These are phyloP conservation scores for Zoroaster sp. DNA, from an alignment of 53 echinoderm and acorn worm species.

Conservation along the genomic window DNA sequence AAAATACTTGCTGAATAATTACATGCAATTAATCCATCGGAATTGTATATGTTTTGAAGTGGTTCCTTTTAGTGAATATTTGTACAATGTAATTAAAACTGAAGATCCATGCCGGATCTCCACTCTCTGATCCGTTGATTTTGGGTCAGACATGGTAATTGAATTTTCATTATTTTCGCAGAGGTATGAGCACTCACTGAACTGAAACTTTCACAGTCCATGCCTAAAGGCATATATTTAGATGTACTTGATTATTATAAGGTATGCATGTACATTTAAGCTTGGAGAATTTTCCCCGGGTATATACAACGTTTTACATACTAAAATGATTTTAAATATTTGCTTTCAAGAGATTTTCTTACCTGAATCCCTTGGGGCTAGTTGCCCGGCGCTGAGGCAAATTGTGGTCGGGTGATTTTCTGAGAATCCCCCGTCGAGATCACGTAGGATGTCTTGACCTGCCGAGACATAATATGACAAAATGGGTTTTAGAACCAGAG, in stretches of 20 bases:
- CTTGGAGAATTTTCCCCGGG: too few species aligned
- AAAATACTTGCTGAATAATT: too few species aligned
- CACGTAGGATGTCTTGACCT: constrained; percentile 4
- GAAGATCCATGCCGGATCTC: background rate
- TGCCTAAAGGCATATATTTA: too few species aligned
- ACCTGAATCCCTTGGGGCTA: constrained; percentile 32
- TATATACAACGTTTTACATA: too few species aligned
- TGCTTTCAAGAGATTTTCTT: constrained; percentile 14
- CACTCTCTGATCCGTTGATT: background rate
- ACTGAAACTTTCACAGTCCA: background rate
- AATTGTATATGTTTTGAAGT: too few species aligned
- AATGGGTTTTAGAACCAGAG: background rate
- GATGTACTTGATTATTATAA: too few species aligned
- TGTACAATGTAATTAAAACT: too few species aligned
- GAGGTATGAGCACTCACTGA: background rate
- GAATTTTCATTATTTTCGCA: background rate
- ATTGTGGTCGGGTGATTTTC: constrained; percentile 7
- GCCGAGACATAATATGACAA: background rate
- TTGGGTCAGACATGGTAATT: background rate
- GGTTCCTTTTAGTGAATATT: too few species aligned
- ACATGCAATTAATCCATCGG: too few species aligned
- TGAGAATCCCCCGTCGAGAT: constrained; percentile 28
- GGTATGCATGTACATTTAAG: too few species aligned
- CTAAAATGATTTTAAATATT: background rate
- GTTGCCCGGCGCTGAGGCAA: constrained; percentile 15